These are phyloP conservation scores for Heliothis subflexa DNA, from an alignment of 1,140 invertebrate species.

Conservation along the genomic window DNA sequence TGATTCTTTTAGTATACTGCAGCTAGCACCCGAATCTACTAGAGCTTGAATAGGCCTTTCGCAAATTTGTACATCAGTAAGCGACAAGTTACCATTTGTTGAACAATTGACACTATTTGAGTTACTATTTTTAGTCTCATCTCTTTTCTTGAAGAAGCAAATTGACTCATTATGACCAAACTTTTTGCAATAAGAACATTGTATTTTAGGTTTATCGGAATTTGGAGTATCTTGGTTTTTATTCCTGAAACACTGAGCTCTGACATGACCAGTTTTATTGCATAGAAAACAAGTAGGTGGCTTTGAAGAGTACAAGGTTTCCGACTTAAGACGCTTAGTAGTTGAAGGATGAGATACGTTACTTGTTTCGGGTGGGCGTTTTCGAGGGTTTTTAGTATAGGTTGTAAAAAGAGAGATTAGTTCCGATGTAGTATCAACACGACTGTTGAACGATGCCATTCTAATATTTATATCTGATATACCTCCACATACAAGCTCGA, in stretches of 20 bases:
- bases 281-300: neutral
- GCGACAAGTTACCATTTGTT: conserved; percentile 6
- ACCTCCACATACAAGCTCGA: conserved; percentile 18
- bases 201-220: conserved; percentile 10
- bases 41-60: neutral
- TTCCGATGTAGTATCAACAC: neutral
- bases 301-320: neutral
- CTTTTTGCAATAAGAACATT: conserved; percentile 19
- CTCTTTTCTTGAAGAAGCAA: conserved; percentile 17
- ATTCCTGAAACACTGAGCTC: conserved; percentile 3
- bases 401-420: neutral
- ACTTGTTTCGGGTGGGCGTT: neutral
- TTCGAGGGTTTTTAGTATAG: neutral
- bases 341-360: neutral
- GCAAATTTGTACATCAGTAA: neutral
- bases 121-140: neutral
- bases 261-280: conserved; percentile 1
- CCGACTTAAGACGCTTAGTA: neutral
- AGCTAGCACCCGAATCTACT: conserved; percentile 10
- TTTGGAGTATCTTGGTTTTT: conserved; percentile 17
- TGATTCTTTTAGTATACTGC: neutral
- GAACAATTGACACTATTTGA: conserved; percentile 13
- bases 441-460: neutral
- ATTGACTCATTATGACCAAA: conserved; percentile 1
- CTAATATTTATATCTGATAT: neutral